phyloP scores from a whole-genome alignment of 2,113 vertebrate genomes.

The Sorex araneus region DNA sequence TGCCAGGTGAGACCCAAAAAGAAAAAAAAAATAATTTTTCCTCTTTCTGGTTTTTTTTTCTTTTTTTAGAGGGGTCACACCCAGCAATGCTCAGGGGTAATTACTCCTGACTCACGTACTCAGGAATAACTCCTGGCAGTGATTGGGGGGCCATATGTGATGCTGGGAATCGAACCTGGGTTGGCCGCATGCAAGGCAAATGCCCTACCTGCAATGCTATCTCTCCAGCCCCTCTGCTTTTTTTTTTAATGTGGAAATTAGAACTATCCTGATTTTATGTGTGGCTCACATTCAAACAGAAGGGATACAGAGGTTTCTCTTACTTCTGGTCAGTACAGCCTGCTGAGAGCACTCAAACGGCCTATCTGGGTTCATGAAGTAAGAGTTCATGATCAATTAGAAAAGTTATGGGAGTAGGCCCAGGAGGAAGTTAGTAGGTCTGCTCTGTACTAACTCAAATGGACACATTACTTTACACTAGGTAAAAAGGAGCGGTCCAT shows the following conservation, averaged over 20 bases:
- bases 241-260: neutral
- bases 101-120: too few species aligned
- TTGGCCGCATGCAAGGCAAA: too few species aligned
- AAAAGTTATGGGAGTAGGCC: neutral
- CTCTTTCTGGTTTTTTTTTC: neutral
- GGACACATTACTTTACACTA: constrained; percentile 48
- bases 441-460: neutral
- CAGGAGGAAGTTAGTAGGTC: neutral
- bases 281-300: neutral
- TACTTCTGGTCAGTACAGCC: neutral
- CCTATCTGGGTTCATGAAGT: neutral
- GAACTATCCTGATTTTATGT: neutral
- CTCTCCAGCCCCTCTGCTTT: too few species aligned
- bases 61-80: too few species aligned
- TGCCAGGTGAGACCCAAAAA: too few species aligned
- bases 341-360: neutral
- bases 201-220: too few species aligned
- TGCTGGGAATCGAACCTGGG: too few species aligned
- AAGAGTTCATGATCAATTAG: neutral
- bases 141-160: too few species aligned
- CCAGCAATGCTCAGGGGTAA: too few species aligned
- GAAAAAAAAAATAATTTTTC: constrained; percentile 3
- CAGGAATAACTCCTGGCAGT: too few species aligned
- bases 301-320: neutral
- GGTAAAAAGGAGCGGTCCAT: constrained; percentile 15